Percentiles rank a stretch among this genome's conserved stretches.
Conservation (phyloP, 2,797 vertebrate genomes). For the Urophycis tenuis region DNA sequence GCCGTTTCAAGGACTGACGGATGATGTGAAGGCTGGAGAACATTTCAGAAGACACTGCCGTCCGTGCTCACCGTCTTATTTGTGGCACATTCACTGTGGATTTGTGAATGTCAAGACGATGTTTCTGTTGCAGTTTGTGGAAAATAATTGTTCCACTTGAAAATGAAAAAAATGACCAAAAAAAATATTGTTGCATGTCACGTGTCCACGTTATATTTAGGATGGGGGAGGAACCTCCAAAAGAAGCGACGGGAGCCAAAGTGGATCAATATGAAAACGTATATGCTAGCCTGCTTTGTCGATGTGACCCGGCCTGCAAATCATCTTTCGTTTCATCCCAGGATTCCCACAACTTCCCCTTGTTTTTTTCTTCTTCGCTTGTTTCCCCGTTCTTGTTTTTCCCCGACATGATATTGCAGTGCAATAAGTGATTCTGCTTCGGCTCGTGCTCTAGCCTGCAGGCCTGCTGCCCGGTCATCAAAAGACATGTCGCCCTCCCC, state of each 20-base stretch:
- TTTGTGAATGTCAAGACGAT: conserved; percentile 38
- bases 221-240: conserved; percentile 22
- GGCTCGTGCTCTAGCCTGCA: background rate
- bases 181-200: conserved; percentile 57
- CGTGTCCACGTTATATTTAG: conserved; percentile 41
- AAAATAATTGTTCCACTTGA: conserved; percentile 31
- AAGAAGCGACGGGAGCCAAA: conserved; percentile 35
- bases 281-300: conserved; percentile 31
- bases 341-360: conserved; percentile 22
- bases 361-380: conserved; percentile 21
- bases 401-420: background rate
- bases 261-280: conserved; percentile 28
- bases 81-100: conserved; percentile 34
- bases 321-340: conserved; percentile 28
- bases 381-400: conserved; percentile 8
- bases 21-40: conserved; percentile 28
- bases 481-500: background rate
- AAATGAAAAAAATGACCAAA: conserved; percentile 30
- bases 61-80: conserved; percentile 33
- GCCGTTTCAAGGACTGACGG: background rate
- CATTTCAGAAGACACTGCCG: conserved; percentile 34
- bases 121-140: conserved; percentile 34
- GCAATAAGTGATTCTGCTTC: background rate
- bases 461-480: background rate
- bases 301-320: conserved; percentile 27